A percentile compares a stretch with the other conserved stretches of the same genome.
Evolutionary conservation across 2,113 vertebrate genomes (phyloP).

Genomic region (Indicator indicator): DNA sequence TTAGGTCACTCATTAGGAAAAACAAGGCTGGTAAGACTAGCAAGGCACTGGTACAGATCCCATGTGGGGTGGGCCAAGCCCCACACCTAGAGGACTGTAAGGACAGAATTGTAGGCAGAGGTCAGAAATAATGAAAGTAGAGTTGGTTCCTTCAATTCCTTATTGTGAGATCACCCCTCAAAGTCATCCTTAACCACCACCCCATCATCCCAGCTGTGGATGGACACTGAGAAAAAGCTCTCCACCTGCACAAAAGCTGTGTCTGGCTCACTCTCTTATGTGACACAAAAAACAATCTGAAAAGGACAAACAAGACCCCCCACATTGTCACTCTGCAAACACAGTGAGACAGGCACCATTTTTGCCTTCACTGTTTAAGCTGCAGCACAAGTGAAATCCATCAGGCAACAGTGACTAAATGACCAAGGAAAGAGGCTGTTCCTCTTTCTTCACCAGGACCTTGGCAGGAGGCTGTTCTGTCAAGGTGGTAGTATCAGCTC

Average conservation of each 20-base stretch:
- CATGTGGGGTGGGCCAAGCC: not conserved
- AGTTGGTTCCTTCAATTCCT: not conserved
- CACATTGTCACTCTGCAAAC: not conserved
- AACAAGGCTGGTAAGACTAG: not conserved
- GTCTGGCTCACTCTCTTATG: not conserved
- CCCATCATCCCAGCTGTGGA: not conserved
- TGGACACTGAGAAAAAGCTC: not conserved
- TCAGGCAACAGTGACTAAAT: not conserved
- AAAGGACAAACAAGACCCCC: not conserved
- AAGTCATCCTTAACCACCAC: not conserved
- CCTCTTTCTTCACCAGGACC: not conserved
- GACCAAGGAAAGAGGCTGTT: not conserved
- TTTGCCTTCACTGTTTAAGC: not conserved
- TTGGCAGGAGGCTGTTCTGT: not conserved
- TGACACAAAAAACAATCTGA: not conserved
- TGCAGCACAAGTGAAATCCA: not conserved
- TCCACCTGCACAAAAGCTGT: not conserved
- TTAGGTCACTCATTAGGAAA: constrained; percentile 46
- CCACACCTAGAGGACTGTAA: not conserved
- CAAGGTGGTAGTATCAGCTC: not conserved
- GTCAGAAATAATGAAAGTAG: not conserved
- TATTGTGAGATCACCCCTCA: not conserved
- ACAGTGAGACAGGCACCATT: not conserved
- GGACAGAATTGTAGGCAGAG: not conserved
- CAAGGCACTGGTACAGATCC: not conserved